Conservation (phyloP, 2,797 vertebrate species). For the Myripristis jacobus region DNA sequence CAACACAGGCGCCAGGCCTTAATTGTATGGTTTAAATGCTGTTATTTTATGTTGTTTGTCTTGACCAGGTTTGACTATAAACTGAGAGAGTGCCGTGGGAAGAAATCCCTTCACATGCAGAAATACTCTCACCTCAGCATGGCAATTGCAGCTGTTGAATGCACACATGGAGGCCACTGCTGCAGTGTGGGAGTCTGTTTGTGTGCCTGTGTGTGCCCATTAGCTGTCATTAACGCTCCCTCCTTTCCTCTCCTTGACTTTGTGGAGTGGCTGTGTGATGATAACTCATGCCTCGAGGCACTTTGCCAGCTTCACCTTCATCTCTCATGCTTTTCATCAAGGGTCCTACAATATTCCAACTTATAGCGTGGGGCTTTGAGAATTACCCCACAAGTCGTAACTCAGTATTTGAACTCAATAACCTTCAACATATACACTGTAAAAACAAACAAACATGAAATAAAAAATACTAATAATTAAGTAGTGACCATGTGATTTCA, state of each 20-base stretch:
- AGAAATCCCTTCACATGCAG: too few species aligned
- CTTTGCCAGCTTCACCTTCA: conserved; percentile 35
- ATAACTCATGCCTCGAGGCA: conserved; percentile 7
- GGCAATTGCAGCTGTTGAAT: conserved; percentile 49
- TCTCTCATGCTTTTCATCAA: conserved; percentile 32
- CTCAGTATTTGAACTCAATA: background rate
- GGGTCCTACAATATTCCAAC: conserved; percentile 1
- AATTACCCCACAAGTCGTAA: background rate
- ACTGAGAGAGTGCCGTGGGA: conserved; percentile 1
- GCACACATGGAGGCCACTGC: conserved; percentile 34
- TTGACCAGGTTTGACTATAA: conserved; percentile 5
- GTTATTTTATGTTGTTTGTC: too few species aligned
- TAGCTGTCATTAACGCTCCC: conserved; percentile 32
- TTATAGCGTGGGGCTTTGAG: background rate
- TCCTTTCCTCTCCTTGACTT: conserved; percentile 34
- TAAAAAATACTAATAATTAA: background rate
- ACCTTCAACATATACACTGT: background rate
- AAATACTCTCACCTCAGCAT: conserved; percentile 24
- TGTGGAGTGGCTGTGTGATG: conserved; percentile 34
- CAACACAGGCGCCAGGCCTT: too few species aligned
- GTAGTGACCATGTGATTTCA: background rate
- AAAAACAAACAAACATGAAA: background rate
- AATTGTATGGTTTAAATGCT: too few species aligned
- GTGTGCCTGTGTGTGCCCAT: conserved; percentile 28
- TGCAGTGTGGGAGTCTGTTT: conserved; percentile 9